Evolutionary conservation across 2,888 invertebrate genomes (phyloP).

Genomic region (Acanthopleura granulata): DNA sequence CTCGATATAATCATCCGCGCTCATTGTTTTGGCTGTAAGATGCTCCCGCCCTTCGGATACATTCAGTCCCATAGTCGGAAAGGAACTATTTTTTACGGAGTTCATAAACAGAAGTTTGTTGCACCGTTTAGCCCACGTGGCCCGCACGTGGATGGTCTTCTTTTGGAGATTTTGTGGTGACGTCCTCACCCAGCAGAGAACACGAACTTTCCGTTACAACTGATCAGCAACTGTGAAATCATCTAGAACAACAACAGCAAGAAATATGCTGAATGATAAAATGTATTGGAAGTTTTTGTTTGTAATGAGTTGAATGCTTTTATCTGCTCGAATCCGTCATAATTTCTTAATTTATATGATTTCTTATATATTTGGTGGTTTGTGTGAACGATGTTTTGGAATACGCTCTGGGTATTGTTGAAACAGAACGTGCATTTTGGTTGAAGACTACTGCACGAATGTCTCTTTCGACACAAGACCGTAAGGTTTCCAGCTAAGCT

Average conservation of each 20-base stretch:
- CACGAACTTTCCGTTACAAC: slow-evolving; percentile 81
- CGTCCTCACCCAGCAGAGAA: slow-evolving; percentile 97
- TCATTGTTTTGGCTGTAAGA: slow-evolving; percentile 96
- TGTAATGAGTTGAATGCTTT: too few relatives aligned
- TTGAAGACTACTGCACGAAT: too few relatives aligned
- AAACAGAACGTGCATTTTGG: too few relatives aligned
- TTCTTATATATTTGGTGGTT: too few relatives aligned
- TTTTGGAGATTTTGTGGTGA: slow-evolving; percentile 87
- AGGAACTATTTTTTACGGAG: slow-evolving; percentile 74
- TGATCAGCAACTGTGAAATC: slow-evolving; percentile 50
- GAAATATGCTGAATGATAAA: too few relatives aligned
- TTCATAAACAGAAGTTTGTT: slow-evolving; percentile 65
- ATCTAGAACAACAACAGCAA: slow-evolving; percentile 20
- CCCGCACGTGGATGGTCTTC: slow-evolving; percentile 86
- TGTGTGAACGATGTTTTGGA: too few relatives aligned
- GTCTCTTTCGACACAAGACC: too few relatives aligned
- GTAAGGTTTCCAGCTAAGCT: too few relatives aligned
- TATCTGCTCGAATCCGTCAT: too few relatives aligned
- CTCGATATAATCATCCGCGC: slow-evolving; percentile 88
- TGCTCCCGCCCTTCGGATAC: slow-evolving; percentile 88
- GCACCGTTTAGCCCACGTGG: slow-evolving; percentile 32
- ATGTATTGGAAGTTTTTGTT: too few relatives aligned
- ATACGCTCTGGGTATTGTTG: too few relatives aligned
- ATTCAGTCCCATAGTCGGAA: slow-evolving; percentile 79
- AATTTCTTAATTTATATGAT: too few relatives aligned